Evolutionary conservation across 2,113 vertebrate genomes (phyloP).

Genomic region (Eulemur macaco): DNA sequence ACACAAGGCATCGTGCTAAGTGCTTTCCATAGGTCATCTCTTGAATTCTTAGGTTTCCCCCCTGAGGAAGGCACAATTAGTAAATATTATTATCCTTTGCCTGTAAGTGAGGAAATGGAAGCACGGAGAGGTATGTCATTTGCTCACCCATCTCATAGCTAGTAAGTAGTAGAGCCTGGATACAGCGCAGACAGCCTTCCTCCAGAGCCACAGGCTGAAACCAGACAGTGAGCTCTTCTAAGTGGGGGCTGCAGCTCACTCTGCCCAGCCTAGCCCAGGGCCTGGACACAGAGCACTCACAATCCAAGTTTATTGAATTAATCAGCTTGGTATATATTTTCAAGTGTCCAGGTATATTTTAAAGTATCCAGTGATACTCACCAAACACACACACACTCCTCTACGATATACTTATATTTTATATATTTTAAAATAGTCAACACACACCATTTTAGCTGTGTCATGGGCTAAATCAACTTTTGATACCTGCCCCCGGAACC

Average conservation of each 20-base stretch:
- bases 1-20: neutral
- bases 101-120: neutral
- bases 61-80: no score
- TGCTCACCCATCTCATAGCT: neutral
- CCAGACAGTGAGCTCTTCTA: accelerated
- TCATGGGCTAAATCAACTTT: neutral
- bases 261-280: neutral
- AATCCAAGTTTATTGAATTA: neutral
- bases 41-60: neutral
- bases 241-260: neutral
- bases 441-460: neutral
- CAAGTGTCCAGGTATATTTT: neutral
- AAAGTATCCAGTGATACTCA: neutral
- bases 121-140: neutral
- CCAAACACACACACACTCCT: neutral
- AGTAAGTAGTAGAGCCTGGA: neutral
- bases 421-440: neutral
- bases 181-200: neutral
- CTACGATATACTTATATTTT: neutral
- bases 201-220: neutral
- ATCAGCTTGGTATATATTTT: neutral
- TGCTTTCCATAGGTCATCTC: neutral
- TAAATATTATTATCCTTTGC: neutral
- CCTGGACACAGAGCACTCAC: neutral
- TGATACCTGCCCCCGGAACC: neutral